Percentiles rank a stretch among this genome's conserved stretches.
Conservation (phyloP, 2,797 vertebrate species). For the Poeciliopsis presidionis region DNA sequence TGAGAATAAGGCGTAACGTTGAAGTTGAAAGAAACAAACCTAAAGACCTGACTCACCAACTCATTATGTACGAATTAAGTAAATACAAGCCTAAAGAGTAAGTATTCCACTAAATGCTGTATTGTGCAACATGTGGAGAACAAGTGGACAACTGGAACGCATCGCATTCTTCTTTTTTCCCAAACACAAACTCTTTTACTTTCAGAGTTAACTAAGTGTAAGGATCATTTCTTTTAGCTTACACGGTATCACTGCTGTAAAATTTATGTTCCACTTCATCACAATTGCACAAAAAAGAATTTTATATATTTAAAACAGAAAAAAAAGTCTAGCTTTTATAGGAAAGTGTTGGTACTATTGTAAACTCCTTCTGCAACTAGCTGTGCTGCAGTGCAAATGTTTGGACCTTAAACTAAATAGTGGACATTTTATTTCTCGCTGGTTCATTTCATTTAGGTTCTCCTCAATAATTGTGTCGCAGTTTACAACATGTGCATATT, state of each 20-base stretch:
- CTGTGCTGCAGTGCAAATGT: background rate
- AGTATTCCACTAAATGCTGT: background rate
- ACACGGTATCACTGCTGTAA: background rate
- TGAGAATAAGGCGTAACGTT: conserved; percentile 27
- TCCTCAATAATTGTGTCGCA: background rate
- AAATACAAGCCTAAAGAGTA: background rate
- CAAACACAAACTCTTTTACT: background rate
- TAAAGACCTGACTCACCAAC: conserved; percentile 28
- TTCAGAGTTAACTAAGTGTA: background rate
- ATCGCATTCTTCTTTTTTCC: background rate
- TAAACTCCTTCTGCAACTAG: background rate
- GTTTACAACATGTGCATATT: background rate
- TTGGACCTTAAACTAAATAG: background rate
- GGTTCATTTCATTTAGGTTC: background rate
- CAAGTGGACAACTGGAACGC: background rate
- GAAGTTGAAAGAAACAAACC: conserved; percentile 30
- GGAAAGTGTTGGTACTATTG: background rate
- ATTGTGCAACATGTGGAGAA: background rate
- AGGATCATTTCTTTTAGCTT: background rate
- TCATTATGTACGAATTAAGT: background rate
- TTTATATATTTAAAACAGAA: background rate
- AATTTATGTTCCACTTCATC: background rate
- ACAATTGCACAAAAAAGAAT: background rate
- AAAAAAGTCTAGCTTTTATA: background rate
- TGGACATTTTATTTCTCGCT: background rate